These are phyloP conservation scores for Nyctibius grandis DNA, from an alignment of 2,797 vertebrate genomes.

Conservation along the genomic window DNA sequence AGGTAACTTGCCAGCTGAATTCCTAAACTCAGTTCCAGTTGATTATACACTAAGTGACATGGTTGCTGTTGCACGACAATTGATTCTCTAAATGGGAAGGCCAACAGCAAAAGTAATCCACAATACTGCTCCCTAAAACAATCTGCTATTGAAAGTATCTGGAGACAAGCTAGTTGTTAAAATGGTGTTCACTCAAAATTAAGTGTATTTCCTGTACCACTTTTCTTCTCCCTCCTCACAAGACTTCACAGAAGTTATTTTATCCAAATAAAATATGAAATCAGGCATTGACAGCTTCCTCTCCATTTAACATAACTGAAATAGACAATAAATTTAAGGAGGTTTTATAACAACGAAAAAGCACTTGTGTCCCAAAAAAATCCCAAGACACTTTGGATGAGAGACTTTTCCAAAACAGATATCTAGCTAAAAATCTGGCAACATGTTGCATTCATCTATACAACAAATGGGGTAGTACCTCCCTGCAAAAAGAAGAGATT, in stretches of 20 bases:
- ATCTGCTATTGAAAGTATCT: neutral
- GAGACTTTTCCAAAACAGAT: neutral
- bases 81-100: conserved; percentile 13
- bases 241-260: neutral
- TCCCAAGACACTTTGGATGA: neutral
- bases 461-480: neutral
- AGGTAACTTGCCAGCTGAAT: neutral
- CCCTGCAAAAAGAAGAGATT: neutral
- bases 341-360: neutral
- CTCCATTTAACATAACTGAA: neutral
- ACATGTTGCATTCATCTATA: neutral
- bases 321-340: neutral
- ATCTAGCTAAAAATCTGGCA: neutral
- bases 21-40: conserved; percentile 22
- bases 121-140: neutral
- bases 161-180: neutral
- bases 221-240: neutral
- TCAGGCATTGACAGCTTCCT: neutral
- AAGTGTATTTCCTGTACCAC: neutral
- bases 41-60: conserved; percentile 15
- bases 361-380: fast-evolving
- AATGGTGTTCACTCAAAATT: neutral
- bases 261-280: neutral
- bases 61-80: neutral
- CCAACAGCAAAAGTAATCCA: neutral